Evolutionary conservation across 1,140 invertebrate genomes (phyloP), one percentile per base, ranked within the genome.

Genomic region (Armadillidium nasatum): DNA sequence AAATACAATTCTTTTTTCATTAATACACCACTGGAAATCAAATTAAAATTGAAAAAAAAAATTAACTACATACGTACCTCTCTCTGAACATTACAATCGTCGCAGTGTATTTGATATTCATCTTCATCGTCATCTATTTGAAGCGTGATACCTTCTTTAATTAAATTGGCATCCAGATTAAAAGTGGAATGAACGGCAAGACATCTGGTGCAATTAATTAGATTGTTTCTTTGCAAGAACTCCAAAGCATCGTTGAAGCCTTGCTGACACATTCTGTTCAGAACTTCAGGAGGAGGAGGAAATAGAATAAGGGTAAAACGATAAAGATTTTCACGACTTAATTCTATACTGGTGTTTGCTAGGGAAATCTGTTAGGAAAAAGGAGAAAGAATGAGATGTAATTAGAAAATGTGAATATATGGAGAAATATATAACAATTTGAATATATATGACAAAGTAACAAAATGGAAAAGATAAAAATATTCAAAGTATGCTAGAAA

Each of bases 211-310:
- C 94, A 95, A 79, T 90, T 93, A 74, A 95, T 94, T 72, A 95
- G 85, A 85, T 95, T 95, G 84, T 97, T 96, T 77, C 91, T 89
- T 80, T 96, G 94, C 70, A 99, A 86, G 86, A 96, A 99, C 74
- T 92, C 88, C 0, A 98, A 87, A 0, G 95, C 94, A 85, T 99
- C 97, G 82, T 98, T 95, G 84, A 98, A 99, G 21, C 96, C 97
- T 87, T 98, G 96, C 82, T 96, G 93, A 84, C 96, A 98, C 90
- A 99, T 97, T 82, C 94, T 93, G 76, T 94, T 95, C 33, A 88
- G 82, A 77, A 94, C 90, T 86, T 98, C 95, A 4, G 95, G 93
- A 82, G 92, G 92, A 0, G 96, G 96, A 23, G 97, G 97, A 84
- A 98, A 98, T 7, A 99, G 86, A 82, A 96, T 96, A 78, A 93